Evolutionary conservation across 2,113 vertebrate genomes (phyloP), one percentile per base, ranked within the genome.

Genomic region (Zosterops japonicus): DNA sequence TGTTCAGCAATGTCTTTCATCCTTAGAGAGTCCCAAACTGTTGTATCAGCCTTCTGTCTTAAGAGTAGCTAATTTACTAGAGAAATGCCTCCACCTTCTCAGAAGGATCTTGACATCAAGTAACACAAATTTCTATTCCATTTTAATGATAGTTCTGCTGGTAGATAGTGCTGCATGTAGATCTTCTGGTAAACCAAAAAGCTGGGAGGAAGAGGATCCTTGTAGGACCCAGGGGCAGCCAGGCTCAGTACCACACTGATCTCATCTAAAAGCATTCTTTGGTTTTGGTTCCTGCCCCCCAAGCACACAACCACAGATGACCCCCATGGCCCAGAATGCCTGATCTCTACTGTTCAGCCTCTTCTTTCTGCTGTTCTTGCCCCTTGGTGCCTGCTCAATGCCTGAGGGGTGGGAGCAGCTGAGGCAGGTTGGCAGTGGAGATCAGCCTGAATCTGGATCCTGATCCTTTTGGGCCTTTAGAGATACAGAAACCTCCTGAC

Each of bases 271-370:
- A 59, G 28, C 8, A 1, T 11, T 29, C 36, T 52, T 49, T 56
- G 6, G 17, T 23, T 83, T 70, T 60, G 16, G 4, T 59, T 55
- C 5, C 5, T 11, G 8, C 9, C 1, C 1, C 1, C 8, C 56
- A 29, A 24, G 15, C 22, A 56, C 20, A 52, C 44, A 49, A 4
- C 7, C 60, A 14, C 41, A 10, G 0, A 5, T 53, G 25, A 17
- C 53, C 41, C 31, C 17, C 14, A 3, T 25, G 36, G 27, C 44
- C 25, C 46, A 64, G 31, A 29, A 31, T 9, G n/a, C 36, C 63
- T 64, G 36, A 13, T n/a, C 27, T 92, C 14, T 70, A 12, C 41
- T 61, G 49, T 20, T 57, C 55, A 0, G 23, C 27, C 47, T 44
- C 33, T 28, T 39, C 39, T 39, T 39, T 39, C 12, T 69, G 14